Percentiles rank a stretch among this genome's conserved stretches.
These are phyloP conservation scores for Sapayoa aenigma DNA, from an alignment of 2,113 vertebrate species.

Conservation along the genomic window DNA sequence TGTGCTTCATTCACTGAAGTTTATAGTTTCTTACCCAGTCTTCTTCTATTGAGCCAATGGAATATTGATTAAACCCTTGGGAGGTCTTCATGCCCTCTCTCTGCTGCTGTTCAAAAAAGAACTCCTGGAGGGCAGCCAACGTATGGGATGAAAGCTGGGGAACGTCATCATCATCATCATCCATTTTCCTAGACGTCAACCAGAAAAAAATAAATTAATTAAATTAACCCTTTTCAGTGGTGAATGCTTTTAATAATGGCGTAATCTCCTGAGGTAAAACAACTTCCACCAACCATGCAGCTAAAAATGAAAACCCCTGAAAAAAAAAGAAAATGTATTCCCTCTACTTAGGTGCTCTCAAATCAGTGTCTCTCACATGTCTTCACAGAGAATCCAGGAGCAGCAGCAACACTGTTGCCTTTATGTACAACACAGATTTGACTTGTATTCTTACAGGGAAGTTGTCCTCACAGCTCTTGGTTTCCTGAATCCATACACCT, in stretches of 20 bases:
- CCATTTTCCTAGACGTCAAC: slow-evolving; percentile 71
- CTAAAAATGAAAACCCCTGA: background rate
- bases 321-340: background rate
- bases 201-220: background rate
- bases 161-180: slow-evolving; percentile 79
- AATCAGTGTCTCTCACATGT: background rate
- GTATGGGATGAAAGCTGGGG: slow-evolving; percentile 85
- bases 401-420: background rate
- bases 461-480: background rate
- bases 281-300: background rate
- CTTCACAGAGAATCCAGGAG: background rate
- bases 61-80: slow-evolving; percentile 63
- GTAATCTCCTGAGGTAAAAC: background rate
- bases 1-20: background rate
- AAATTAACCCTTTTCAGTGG: background rate
- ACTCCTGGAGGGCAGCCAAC: slow-evolving; percentile 88
- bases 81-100: slow-evolving; percentile 31
- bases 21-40: slow-evolving; percentile 85
- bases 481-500: background rate
- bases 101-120: slow-evolving; percentile 81
- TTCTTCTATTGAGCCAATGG: slow-evolving; percentile 84
- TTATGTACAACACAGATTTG: background rate
- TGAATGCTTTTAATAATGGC: background rate
- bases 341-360: background rate
- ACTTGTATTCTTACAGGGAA: background rate